Evolutionary conservation across 2,888 invertebrate genomes (phyloP), one percentile per base, ranked within the genome.

Genomic region (Rhingia campestris): DNA sequence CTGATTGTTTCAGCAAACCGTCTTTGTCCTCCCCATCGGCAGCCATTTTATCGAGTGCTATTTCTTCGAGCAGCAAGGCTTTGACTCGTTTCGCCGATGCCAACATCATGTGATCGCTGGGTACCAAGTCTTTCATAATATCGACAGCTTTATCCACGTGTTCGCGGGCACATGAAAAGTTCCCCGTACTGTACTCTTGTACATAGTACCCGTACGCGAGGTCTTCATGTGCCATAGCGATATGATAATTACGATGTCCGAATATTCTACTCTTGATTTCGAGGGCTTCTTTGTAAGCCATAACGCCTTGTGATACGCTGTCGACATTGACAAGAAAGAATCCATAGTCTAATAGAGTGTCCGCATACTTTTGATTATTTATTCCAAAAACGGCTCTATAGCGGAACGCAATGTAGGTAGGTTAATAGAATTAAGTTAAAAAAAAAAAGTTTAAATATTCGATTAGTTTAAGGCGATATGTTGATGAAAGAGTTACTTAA

Each of bases 121-220:
- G 97, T 79, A 98, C 93, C 75, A 98, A 92, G 87, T 94, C 94
- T 90, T 95, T 94, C 93, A 97, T 95, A 80, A 97, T 96, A 53
- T 93, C 92, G 66, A 97, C 96, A 33, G 98, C 97, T 87, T 94
- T 93, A 89, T 96, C 96, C 39, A 96, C 96, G 92, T 97, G 96
- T 87, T 95, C 94, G 86, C 96, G 93, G 33, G 98, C 97, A 91
- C 94, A 94, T 88, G 93, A 93, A 91, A 98, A 98, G 87, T 95
- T 93, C 0, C 98, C 97, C 0, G 97, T 95, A 88, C 95, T 97
- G 91, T 98, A 98, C 91, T 98, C 98, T 73, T 96, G 94, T 56
- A 98, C 97, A 91, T 98, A 98, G 9, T 96, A 94, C 56, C 97
- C 97, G 92, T 98, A 98, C 0, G 98, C 97, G 53, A 98, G 93